These are phyloP conservation scores for Saxicola maurus DNA, from an alignment of 2,797 vertebrate genomes.

Conservation along the genomic window DNA sequence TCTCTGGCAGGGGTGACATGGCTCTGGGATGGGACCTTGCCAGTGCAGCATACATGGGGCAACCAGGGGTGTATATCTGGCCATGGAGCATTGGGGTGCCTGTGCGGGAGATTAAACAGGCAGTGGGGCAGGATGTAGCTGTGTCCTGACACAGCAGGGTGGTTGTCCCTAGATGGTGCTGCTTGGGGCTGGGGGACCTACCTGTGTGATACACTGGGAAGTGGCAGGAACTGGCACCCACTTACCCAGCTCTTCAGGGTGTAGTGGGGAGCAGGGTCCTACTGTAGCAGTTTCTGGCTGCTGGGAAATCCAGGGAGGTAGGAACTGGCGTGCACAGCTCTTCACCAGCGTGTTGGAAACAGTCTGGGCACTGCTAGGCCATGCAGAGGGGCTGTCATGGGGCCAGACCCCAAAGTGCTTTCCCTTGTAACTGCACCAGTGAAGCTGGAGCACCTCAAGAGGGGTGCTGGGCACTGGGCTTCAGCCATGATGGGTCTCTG, in stretches of 20 bases:
- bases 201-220: neutral
- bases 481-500: neutral
- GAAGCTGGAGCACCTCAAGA: neutral
- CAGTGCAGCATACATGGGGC: no score
- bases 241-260: neutral
- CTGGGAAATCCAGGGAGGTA: neutral
- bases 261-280: neutral
- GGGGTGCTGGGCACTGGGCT: neutral
- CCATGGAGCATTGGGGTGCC: neutral
- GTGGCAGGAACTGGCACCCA: neutral
- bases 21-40: neutral
- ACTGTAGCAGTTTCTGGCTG: neutral
- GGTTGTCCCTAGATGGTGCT: neutral
- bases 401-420: neutral
- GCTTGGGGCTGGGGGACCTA: neutral
- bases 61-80: neutral
- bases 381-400: fast-evolving
- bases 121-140: neutral
- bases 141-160: neutral
- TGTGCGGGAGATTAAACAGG: neutral
- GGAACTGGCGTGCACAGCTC: fast-evolving
- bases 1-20: neutral
- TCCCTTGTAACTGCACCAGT: neutral
- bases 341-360: fast-evolving
- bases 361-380: neutral